Evolutionary conservation across 2,113 vertebrate species (phyloP).

Genomic region (Microcebus tavaratra): DNA sequence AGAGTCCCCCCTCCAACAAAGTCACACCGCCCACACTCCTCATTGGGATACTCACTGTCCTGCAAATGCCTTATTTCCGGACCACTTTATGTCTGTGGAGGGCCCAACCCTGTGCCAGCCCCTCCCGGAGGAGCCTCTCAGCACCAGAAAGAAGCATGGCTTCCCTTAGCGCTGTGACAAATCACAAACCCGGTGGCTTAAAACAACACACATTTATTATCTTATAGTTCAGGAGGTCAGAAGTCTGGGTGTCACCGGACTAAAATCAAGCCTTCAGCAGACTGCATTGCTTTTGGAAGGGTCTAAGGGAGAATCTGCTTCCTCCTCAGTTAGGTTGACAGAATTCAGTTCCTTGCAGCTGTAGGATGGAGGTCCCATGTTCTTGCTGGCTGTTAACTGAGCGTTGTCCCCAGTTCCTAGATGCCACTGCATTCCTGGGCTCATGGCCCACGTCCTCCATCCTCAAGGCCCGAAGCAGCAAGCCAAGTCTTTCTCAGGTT

Average conservation of each 20-base stretch:
- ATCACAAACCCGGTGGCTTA: neutral
- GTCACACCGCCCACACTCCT: neutral
- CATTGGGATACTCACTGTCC: neutral
- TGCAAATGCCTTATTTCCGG: neutral
- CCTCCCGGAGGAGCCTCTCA: accelerated
- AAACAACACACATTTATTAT: no score
- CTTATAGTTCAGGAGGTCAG: neutral
- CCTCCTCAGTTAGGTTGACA: neutral
- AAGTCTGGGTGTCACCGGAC: neutral
- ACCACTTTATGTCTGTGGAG: neutral
- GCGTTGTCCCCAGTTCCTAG: neutral
- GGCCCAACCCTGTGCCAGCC: neutral
- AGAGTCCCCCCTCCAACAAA: neutral
- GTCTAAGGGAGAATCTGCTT: neutral
- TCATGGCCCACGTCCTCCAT: neutral
- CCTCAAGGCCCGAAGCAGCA: neutral
- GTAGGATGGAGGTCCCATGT: neutral
- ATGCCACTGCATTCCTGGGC: neutral
- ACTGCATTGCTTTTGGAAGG: neutral
- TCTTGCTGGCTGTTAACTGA: neutral
- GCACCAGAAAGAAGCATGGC: neutral
- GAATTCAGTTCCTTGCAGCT: neutral
- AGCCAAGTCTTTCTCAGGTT: neutral
- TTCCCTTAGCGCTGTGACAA: accelerated
- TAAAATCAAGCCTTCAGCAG: neutral